A percentile compares a stretch with the other conserved stretches of the same genome.
Conservation (phyloP, 2,888 invertebrate species). For the Eucriotettix oculatus region DNA sequence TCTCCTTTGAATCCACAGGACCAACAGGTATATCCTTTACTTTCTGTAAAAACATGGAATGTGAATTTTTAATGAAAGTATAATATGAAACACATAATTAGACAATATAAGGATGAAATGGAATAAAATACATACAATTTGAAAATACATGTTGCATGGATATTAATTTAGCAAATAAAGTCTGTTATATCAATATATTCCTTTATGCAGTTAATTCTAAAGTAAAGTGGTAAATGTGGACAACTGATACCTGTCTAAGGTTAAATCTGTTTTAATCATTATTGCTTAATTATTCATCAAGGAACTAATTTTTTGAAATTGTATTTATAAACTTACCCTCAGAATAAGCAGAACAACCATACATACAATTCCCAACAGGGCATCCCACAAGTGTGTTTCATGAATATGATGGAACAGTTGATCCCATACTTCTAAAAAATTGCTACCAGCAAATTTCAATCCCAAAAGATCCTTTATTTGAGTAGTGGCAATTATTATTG, state of each 20-base stretch:
- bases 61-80: background rate
- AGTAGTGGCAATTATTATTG: slow-evolving; percentile 65
- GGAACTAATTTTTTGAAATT: too few relatives aligned
- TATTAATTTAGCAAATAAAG: too few relatives aligned
- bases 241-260: too few relatives aligned
- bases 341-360: slow-evolving; percentile 50
- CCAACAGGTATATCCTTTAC: slow-evolving; percentile 43
- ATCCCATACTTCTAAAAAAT: slow-evolving; percentile 54
- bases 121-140: too few relatives aligned
- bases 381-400: slow-evolving; percentile 53
- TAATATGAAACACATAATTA: too few relatives aligned
- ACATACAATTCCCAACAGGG: slow-evolving; percentile 48
- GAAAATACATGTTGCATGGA: too few relatives aligned
- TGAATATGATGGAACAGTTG: slow-evolving; percentile 51
- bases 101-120: too few relatives aligned
- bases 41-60: slow-evolving; percentile 35
- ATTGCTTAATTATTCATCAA: too few relatives aligned
- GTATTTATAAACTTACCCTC: slow-evolving; percentile 33
- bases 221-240: too few relatives aligned
- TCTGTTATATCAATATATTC: too few relatives aligned
- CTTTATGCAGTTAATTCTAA: too few relatives aligned
- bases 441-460: slow-evolving; percentile 46
- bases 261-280: too few relatives aligned
- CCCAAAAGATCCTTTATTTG: slow-evolving; percentile 63
- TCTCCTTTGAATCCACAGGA: slow-evolving; percentile 28